Percentiles rank a stretch among this genome's conserved stretches.
Evolutionary conservation across 2,113 vertebrate species (phyloP).

Genomic region (human (Homo sapiens)): GRCh38 chr7:122881501-122882000

Average conservation of each 20-base stretch:
- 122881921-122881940: neutral
- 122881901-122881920: neutral
- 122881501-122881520: constrained; percentile 61
- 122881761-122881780: neutral
- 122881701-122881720: neutral
- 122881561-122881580: constrained; percentile 71
- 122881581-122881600: constrained; percentile 70
- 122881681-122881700: neutral
- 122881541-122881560: constrained; percentile 43
- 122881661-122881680: constrained; percentile 37
- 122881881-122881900: neutral
- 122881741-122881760: neutral
- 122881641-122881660: constrained; percentile 36
- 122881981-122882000: neutral
- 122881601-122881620: constrained; percentile 68
- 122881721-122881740: neutral
- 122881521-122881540: constrained; percentile 70
- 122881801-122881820: neutral
- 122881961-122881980: neutral
- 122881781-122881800: neutral
- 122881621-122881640: constrained; percentile 66
- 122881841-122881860: neutral
- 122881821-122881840: neutral
- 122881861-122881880: constrained; percentile 1
- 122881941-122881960: neutral